Evolutionary conservation across 2,888 invertebrate species (phyloP).

Genomic region (Xanthia icteritia): DNA sequence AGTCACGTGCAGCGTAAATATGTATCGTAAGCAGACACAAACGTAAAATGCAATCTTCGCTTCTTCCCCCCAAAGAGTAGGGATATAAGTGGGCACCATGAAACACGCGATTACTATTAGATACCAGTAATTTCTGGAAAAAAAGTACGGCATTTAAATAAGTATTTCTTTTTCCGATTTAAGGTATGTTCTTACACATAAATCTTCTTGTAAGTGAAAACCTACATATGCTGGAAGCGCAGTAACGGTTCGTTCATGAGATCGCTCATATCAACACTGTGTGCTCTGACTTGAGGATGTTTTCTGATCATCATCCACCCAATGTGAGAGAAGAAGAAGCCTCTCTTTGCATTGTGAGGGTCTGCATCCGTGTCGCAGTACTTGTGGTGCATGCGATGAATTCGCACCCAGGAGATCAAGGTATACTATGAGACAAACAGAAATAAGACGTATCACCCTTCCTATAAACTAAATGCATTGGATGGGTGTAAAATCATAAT

Average conservation of each 20-base stretch:
- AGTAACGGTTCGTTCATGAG: not conserved
- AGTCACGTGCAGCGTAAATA: not conserved
- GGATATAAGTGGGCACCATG: not conserved
- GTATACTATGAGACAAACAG: not conserved
- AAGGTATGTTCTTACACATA: not conserved
- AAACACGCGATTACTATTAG: not conserved
- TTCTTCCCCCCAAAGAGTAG: not conserved
- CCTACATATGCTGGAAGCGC: not conserved
- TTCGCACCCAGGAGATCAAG: not conserved
- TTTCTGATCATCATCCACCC: not conserved
- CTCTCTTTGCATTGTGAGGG: not conserved
- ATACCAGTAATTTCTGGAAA: not conserved
- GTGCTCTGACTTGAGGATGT: not conserved
- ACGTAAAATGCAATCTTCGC: not conserved
- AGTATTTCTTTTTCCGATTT: not conserved
- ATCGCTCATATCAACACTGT: not conserved
- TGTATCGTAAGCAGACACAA: not conserved
- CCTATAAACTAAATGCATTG: not conserved
- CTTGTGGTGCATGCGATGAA: not conserved
- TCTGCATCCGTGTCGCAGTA: not conserved
- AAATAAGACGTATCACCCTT: not conserved
- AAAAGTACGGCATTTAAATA: not conserved
- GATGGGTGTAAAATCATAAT: not conserved
- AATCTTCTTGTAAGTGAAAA: not conserved
- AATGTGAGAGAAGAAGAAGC: slow-evolving; percentile 1